Conservation (phyloP, 2,888 invertebrate species). For the Belgica antarctica region DNA sequence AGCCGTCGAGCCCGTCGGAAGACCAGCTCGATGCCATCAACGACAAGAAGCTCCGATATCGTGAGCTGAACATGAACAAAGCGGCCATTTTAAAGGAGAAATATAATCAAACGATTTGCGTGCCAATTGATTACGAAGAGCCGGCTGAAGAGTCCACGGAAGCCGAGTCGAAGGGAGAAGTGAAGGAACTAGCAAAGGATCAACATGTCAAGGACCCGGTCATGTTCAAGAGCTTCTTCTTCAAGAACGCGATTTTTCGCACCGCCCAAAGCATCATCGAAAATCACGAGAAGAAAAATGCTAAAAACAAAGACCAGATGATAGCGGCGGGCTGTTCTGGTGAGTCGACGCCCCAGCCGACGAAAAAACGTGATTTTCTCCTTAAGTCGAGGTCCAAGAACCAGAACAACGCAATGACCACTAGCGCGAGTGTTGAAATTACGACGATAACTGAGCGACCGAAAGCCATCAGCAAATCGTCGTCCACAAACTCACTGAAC, state of each 20-base stretch:
- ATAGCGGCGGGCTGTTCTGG: conserved; percentile 46
- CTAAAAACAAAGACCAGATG: conserved; percentile 50
- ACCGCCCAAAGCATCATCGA: conserved; percentile 56
- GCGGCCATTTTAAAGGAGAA: conserved; percentile 45
- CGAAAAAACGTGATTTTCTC: conserved; percentile 25
- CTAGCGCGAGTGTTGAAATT: conserved; percentile 33
- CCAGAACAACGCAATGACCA: conserved; percentile 19
- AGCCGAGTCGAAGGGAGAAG: conserved; percentile 43
- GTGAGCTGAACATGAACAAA: conserved; percentile 45
- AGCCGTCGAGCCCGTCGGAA: conserved; percentile 46
- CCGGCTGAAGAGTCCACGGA: conserved; percentile 27
- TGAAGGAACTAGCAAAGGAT: conserved; percentile 32
- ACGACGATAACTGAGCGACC: conserved; percentile 39
- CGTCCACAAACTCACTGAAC: conserved; percentile 49
- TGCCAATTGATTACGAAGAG: conserved; percentile 47
- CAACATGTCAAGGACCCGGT: conserved; percentile 51
- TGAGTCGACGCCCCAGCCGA: conserved; percentile 24
- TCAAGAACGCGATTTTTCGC: conserved; percentile 55
- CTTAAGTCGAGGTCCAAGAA: conserved; percentile 20
- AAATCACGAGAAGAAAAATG: conserved; percentile 55
- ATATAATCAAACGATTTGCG: conserved; percentile 46
- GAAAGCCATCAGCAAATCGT: conserved; percentile 49
- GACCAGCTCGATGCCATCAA: conserved; percentile 46
- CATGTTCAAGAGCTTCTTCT: conserved; percentile 54
- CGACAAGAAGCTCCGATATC: conserved; percentile 46